Evolutionary conservation across 2,888 invertebrate genomes (phyloP), one percentile per base, ranked within the genome.

Genomic region (Lasioglossum calceatum): DNA sequence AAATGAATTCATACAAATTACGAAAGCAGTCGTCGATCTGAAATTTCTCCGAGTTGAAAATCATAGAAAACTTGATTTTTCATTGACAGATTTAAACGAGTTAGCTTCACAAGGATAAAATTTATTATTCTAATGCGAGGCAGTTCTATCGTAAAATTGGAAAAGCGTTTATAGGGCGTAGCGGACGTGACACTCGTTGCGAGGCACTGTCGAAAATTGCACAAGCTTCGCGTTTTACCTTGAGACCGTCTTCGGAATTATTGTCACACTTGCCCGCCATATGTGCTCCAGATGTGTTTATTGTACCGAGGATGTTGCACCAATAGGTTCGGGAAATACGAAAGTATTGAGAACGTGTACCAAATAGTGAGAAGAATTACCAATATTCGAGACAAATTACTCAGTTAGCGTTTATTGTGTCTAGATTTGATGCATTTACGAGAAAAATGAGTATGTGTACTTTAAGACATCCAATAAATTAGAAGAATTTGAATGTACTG

Each of bases 191-290:
- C 27, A 19, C 2, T 67, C 36, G n/a, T 70, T 70, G 8, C 12
- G 23, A 72, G 23, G 44, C 19, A 32, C 27, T 39, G 8, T 14
- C 1, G 5, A 4, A 16, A 61, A 83, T 79, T 61, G 36, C 42
- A 32, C 50, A 23, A 67, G n/a, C 16, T 32, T 27, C 4, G 16
- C 27, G 14, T 39, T 23, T 86, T 36, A 67, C 77, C 81, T 84
- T 87, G 82, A 80, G 50, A 44, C 71, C 39, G 4, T 32, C 70
- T 8, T 5, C 32, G 36, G 47, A 79, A 83, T 79, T 82, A 84
- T 87, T 87, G 87, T 78, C 32, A 61, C 85, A 88, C 79, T 79
- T 84, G 88, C n/a, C 54, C 27, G 71, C 85, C 85, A 84, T 23
- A 84, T 82, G 88, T 70, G 88, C 67, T 80, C 85, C 79, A 87